A percentile compares a stretch with the other conserved stretches of the same genome.
Evolutionary conservation across 2,113 vertebrate species (phyloP).

Genomic region (Heteronetta atricapilla): DNA sequence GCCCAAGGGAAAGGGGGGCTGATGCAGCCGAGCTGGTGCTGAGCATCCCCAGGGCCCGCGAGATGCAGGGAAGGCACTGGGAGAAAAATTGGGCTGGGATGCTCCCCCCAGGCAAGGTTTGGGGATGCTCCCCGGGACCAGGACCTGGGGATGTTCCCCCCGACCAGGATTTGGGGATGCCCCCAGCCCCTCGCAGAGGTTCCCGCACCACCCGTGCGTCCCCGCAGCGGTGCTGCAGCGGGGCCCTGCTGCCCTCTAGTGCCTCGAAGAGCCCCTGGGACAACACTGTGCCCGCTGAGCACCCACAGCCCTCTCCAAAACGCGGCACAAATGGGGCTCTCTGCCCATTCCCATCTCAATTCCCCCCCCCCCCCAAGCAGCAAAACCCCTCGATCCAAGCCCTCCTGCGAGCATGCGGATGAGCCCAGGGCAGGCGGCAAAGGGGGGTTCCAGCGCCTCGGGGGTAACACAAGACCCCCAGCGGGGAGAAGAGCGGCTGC

Average conservation of each 20-base stretch:
- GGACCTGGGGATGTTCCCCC: neutral
- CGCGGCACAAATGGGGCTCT: neutral
- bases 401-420: accelerated
- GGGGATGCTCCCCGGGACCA: neutral
- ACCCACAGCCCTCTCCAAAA: neutral
- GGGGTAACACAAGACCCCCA: neutral
- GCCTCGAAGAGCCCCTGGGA: neutral
- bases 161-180: neutral
- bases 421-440: neutral
- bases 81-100: neutral
- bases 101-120: accelerated
- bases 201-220: accelerated
- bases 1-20: neutral
- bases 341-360: neutral
- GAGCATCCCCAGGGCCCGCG: neutral
- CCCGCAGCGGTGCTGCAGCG: accelerated
- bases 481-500: neutral
- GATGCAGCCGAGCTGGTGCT: neutral
- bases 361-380: neutral
- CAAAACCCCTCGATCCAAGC: neutral
- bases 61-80: neutral
- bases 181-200: neutral
- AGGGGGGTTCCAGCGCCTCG: neutral
- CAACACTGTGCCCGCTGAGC: neutral
- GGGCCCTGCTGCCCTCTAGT: slow-evolving; percentile 59